phyloP scores from a whole-genome alignment of 92 coral and sea anemone species.

The Micromussa lordhowensis region DNA sequence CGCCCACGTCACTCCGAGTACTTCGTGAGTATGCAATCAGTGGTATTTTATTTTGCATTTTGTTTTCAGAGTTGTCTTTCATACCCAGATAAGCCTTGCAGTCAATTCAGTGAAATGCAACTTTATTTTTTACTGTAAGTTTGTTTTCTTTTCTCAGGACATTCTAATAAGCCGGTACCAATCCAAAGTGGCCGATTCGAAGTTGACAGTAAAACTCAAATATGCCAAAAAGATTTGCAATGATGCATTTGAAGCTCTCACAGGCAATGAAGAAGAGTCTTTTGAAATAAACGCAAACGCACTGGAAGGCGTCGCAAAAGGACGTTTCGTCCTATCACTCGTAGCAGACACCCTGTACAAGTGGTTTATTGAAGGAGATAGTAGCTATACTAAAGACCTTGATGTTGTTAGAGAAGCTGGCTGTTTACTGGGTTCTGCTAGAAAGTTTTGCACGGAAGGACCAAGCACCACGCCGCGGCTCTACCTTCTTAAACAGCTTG shows the following conservation, averaged over 20 bases:
- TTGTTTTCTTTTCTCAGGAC: constrained; percentile 18
- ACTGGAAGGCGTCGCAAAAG: constrained; percentile 58
- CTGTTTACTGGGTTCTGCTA: constrained; percentile 40
- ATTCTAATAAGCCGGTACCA: constrained; percentile 42
- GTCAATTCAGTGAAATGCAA: not conserved
- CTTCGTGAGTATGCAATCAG: no score
- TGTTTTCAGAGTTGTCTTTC: no score
- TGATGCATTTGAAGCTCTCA: constrained; percentile 18
- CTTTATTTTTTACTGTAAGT: not conserved
- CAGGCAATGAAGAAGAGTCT: not conserved
- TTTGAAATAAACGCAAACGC: constrained; percentile 14
- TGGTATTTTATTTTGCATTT: no score
- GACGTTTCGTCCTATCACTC: constrained; percentile 43
- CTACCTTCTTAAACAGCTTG: constrained; percentile 70
- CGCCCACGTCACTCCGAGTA: no score
- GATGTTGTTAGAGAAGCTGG: constrained; percentile 12
- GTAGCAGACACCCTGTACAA: constrained; percentile 48
- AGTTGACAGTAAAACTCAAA: constrained; percentile 30
- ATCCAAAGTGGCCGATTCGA: constrained; percentile 24
- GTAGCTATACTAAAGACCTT: not conserved
- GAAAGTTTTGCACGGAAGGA: constrained; percentile 44
- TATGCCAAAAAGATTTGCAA: constrained; percentile 25
- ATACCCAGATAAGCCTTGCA: not conserved
- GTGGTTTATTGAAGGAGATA: constrained; percentile 21
- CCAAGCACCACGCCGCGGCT: constrained; percentile 47